These are phyloP conservation scores for Eidolon dupreanum DNA, from an alignment of 2,797 vertebrate species.

Conservation along the genomic window DNA sequence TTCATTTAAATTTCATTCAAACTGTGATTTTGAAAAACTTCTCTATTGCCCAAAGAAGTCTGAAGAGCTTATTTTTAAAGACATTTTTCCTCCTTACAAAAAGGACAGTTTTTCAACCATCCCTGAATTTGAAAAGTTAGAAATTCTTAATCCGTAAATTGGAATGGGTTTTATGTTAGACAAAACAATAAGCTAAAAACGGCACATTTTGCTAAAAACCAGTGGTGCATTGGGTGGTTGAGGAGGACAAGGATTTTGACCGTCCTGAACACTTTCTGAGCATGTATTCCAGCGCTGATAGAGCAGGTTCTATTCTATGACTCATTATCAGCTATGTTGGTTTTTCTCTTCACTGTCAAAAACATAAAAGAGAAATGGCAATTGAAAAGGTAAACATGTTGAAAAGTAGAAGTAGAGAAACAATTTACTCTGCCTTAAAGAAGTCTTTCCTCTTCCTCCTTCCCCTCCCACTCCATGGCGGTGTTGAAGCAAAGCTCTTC, in stretches of 20 bases:
- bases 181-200: conserved; percentile 27
- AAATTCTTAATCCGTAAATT: not conserved
- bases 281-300: rapidly evolving
- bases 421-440: conserved; percentile 43
- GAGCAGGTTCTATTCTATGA: not conserved
- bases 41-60: conserved; percentile 47
- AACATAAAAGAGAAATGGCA: conserved; percentile 60
- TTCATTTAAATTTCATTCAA: conserved; percentile 78
- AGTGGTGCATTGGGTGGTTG: not conserved
- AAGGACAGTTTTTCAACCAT: conserved; percentile 47
- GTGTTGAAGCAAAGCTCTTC: conserved; percentile 53
- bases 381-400: conserved; percentile 4
- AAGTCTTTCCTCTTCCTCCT: conserved; percentile 36
- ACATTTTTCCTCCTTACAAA: conserved; percentile 28
- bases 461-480: conserved; percentile 43
- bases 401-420: conserved; percentile 65
- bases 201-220: not conserved
- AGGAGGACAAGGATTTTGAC: not conserved
- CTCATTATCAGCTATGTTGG: not conserved
- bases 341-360: conserved; percentile 61
- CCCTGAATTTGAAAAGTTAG: not conserved
- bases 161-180: not conserved
- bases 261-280: not conserved
- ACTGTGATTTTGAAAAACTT: conserved; percentile 61
- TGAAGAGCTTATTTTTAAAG: conserved; percentile 55